These are phyloP conservation scores for Synergus laeviventris DNA, from an alignment of 2,888 invertebrate species.

Conservation along the genomic window DNA sequence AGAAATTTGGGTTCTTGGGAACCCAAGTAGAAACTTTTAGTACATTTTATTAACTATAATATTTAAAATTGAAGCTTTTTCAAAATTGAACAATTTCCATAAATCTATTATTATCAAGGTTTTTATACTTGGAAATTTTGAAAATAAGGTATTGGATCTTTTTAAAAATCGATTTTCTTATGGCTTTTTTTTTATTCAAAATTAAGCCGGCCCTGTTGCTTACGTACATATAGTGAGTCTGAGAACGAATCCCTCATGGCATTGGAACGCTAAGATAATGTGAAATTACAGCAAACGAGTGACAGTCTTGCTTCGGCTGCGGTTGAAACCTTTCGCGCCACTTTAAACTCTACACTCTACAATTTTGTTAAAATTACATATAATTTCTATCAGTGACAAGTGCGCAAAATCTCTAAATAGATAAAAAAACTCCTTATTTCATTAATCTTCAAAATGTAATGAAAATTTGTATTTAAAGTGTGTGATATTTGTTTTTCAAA, in stretches of 20 bases:
- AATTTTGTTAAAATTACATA: slow-evolving; percentile 24
- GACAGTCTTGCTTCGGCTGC: slow-evolving; percentile 24
- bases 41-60: too few relatives aligned
- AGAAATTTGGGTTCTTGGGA: too few relatives aligned
- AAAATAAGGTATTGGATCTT: too few relatives aligned
- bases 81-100: background rate
- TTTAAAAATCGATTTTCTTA: background rate
- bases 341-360: slow-evolving; percentile 16
- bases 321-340: slow-evolving; percentile 33
- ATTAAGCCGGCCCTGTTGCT: background rate
- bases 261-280: slow-evolving; percentile 55
- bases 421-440: background rate
- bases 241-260: slow-evolving; percentile 44
- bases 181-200: background rate
- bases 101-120: too few relatives aligned
- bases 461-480: background rate
- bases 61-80: too few relatives aligned
- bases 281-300: slow-evolving; percentile 51
- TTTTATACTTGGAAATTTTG: too few relatives aligned
- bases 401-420: background rate
- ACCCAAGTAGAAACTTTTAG: too few relatives aligned
- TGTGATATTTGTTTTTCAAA: background rate
- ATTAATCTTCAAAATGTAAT: background rate
- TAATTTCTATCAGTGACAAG: background rate
- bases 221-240: slow-evolving; percentile 21